These are phyloP conservation scores for Lasioglossum albipes DNA, from an alignment of 1,140 invertebrate species.

Conservation along the genomic window DNA sequence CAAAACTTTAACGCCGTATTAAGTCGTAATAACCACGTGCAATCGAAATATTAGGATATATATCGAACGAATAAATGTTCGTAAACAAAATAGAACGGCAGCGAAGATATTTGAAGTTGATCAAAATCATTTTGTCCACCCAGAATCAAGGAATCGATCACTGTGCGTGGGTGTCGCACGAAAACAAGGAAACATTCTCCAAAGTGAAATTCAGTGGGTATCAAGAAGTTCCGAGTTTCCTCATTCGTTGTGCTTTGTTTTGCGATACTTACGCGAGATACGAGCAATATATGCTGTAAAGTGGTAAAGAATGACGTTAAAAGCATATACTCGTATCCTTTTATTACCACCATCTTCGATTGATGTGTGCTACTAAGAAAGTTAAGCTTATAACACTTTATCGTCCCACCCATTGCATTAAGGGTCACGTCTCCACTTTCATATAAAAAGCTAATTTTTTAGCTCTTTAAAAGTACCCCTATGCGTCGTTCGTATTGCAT, in stretches of 20 bases:
- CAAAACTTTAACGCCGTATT: no score
- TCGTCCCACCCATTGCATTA: constrained; percentile 45
- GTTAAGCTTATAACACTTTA: constrained; percentile 59
- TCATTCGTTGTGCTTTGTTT: constrained; percentile 59
- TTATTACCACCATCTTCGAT: constrained; percentile 61
- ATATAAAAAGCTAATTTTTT: constrained; percentile 55
- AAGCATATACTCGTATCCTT: constrained; percentile 64
- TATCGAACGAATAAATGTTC: no score
- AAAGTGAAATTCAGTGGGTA: constrained; percentile 20
- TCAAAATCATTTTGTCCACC: no score
- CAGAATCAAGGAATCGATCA: no score
- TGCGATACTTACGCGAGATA: constrained; percentile 39
- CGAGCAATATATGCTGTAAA: constrained; percentile 47
- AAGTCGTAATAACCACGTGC: no score
- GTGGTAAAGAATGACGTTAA: constrained; percentile 50
- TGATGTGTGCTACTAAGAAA: constrained; percentile 60
- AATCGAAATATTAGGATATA: no score
- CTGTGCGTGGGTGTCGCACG: not conserved
- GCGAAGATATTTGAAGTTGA: no score
- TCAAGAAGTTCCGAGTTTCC: constrained; percentile 40
- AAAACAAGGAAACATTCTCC: not conserved
- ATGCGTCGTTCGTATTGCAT: constrained; percentile 8
- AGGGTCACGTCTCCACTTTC: constrained; percentile 37
- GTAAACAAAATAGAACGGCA: no score
- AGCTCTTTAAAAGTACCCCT: constrained; percentile 9